A percentile compares a stretch with the other conserved stretches of the same genome.
Conservation (phyloP, 1,140 invertebrate species). For the Dermatophagoides farinae region DNA sequence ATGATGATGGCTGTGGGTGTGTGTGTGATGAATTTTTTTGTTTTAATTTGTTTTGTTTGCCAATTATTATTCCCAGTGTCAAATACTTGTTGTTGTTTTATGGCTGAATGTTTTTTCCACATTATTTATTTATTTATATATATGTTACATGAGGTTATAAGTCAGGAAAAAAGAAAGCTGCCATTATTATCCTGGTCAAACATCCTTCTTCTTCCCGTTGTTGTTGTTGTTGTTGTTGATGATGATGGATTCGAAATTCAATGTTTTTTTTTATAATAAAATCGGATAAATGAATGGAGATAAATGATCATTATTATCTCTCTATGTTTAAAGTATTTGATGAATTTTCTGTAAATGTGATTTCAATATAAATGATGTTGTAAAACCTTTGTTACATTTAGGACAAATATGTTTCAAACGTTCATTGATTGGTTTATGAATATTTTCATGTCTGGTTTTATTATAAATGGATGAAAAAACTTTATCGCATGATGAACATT, state of each 20-base stretch:
- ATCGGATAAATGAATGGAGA: too few species aligned
- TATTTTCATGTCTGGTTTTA: constrained; percentile 6
- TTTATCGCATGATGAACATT: constrained; percentile 9
- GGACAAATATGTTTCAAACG: background rate
- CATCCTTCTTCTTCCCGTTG: background rate
- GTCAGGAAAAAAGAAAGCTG: too few species aligned
- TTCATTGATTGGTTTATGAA: constrained; percentile 4
- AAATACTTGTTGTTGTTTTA: too few species aligned
- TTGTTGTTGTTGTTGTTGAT: background rate
- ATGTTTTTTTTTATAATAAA: background rate
- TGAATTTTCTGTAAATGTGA: constrained; percentile 1
- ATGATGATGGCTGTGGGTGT: too few species aligned
- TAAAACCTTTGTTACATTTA: background rate
- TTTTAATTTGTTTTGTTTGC: too few species aligned
- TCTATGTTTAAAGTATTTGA: background rate
- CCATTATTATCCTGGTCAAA: background rate
- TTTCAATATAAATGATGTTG: background rate
- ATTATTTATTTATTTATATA: too few species aligned
- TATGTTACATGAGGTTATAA: too few species aligned
- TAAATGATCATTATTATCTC: too few species aligned
- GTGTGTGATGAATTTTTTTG: too few species aligned
- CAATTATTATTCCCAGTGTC: too few species aligned
- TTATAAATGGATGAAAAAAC: constrained; percentile 3
- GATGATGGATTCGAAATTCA: background rate
- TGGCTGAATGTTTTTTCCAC: too few species aligned